Percentiles rank a stretch among this genome's conserved stretches.
phyloP scores from a whole-genome alignment of 1,140 invertebrate genomes.

The Drosophila novamexicana region DNA sequence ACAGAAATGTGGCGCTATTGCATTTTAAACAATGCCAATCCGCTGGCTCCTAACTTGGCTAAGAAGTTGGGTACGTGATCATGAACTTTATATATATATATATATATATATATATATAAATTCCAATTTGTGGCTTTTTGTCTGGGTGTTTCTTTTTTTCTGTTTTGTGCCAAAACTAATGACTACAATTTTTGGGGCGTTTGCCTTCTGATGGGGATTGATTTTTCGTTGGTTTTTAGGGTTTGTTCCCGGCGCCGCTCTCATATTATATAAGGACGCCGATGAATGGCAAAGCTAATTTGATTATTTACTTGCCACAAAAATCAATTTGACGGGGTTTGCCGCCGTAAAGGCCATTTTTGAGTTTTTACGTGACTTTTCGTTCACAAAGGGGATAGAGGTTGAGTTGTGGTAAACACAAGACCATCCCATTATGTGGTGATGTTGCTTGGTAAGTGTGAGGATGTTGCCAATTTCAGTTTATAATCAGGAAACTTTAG shows the following conservation, averaged over 20 bases:
- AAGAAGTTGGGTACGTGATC: slow-evolving; percentile 65
- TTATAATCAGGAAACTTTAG: slow-evolving; percentile 15
- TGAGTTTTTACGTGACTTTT: slow-evolving; percentile 67
- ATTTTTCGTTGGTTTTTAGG: slow-evolving; percentile 48
- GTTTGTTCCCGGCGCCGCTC: slow-evolving; percentile 45
- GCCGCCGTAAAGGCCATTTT: slow-evolving; percentile 37
- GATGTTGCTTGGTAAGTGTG: background rate
- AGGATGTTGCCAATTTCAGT: slow-evolving; percentile 28
- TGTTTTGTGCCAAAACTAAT: slow-evolving; percentile 62
- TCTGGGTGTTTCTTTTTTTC: slow-evolving; percentile 10
- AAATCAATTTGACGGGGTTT: slow-evolving; percentile 69
- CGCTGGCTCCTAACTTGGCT: slow-evolving; percentile 47
- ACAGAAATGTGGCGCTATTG: slow-evolving; percentile 44
- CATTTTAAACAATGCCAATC: slow-evolving; percentile 64
- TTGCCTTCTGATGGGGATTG: slow-evolving; percentile 61
- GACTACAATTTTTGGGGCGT: slow-evolving; percentile 77
- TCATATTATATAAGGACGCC: slow-evolving; percentile 30
- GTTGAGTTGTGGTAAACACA: slow-evolving; percentile 17
- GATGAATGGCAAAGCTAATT: slow-evolving; percentile 55
- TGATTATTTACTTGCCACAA: slow-evolving; percentile 75
- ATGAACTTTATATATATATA: slow-evolving; percentile 44
- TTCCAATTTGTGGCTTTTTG: slow-evolving; percentile 54
- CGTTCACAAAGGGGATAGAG: slow-evolving; percentile 25
- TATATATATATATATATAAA: slow-evolving; percentile 17
- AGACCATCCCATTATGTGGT: slow-evolving; percentile 7